Conservation (phyloP, 2,797 vertebrate genomes). For the Anguilla pacifica region DNA sequence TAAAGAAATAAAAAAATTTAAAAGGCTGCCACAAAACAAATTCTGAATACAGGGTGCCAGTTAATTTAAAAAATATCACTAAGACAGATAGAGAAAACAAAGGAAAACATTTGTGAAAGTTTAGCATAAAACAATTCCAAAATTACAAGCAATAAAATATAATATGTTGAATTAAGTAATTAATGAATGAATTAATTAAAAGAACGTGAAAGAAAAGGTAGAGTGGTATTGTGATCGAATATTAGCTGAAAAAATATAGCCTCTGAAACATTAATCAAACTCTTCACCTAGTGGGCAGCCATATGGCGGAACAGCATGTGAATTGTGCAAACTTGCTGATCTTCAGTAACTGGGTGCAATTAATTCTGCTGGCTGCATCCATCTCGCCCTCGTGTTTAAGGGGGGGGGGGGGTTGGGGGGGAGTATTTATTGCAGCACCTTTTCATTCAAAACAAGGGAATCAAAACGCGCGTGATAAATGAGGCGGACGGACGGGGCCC, state of each 20-base stretch:
- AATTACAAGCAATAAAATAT: constrained; percentile 13
- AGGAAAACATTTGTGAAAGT: neutral
- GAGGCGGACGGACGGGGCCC: constrained; percentile 82
- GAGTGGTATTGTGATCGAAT: constrained; percentile 90
- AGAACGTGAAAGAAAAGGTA: constrained; percentile 32
- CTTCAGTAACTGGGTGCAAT: constrained; percentile 99
- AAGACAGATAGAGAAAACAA: too few species aligned
- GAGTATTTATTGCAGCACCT: constrained; percentile 89
- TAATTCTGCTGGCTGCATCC: constrained; percentile 99
- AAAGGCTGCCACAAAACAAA: neutral
- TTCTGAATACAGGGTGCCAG: neutral
- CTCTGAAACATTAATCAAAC: constrained; percentile 99
- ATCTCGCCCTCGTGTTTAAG: constrained; percentile 86
- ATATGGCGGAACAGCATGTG: constrained; percentile 99
- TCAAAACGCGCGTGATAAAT: constrained; percentile 96
- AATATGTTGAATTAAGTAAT: neutral
- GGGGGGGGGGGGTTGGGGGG: constrained; percentile 57
- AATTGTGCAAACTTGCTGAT: constrained; percentile 99
- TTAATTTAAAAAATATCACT: neutral
- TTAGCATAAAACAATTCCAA: neutral
- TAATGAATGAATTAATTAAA: neutral
- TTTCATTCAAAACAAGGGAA: constrained; percentile 88
- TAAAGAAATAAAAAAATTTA: too few species aligned
- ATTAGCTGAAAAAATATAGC: constrained; percentile 87
- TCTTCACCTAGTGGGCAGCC: constrained; percentile 99